A percentile compares a stretch with the other conserved stretches of the same genome.
These are phyloP conservation scores for Helicoverpa armigera DNA, from an alignment of 1,140 invertebrate species.

Conservation along the genomic window DNA sequence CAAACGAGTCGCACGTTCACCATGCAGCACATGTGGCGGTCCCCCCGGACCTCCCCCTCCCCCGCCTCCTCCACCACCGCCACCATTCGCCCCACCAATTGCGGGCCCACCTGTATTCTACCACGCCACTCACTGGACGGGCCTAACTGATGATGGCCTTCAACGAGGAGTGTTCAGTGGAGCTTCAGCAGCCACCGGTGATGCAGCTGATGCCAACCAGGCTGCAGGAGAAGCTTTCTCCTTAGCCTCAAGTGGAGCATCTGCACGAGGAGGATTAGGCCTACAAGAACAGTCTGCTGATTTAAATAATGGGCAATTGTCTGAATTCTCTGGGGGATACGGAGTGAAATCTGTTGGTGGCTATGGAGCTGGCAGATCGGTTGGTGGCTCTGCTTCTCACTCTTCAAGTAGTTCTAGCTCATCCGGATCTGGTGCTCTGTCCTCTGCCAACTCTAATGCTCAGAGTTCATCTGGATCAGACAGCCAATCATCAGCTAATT, in stretches of 20 bases:
- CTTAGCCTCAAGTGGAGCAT: constrained; percentile 59
- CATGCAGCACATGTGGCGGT: constrained; percentile 54
- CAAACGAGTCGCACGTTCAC: constrained; percentile 63
- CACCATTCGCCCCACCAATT: constrained; percentile 56
- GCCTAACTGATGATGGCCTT: constrained; percentile 59
- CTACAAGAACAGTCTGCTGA: neutral
- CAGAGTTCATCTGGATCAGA: constrained; percentile 1
- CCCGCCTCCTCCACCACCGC: constrained; percentile 56
- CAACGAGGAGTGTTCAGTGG: constrained; percentile 75
- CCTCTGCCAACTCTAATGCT: constrained; percentile 9
- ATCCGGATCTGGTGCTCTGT: neutral
- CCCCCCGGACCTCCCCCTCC: constrained; percentile 56
- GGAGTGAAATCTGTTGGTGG: constrained; percentile 40
- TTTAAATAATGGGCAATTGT: neutral
- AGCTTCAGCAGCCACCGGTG: constrained; percentile 69
- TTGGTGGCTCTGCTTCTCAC: constrained; percentile 24
- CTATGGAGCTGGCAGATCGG: constrained; percentile 22
- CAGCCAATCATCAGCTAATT: neutral
- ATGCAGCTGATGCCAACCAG: constrained; percentile 48
- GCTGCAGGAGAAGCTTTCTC: constrained; percentile 69
- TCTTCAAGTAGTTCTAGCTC: constrained; percentile 24
- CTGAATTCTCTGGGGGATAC: constrained; percentile 30
- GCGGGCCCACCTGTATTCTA: constrained; percentile 58
- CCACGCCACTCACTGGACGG: constrained; percentile 75
- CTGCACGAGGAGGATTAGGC: neutral